These are phyloP conservation scores for Microctonus brassicae DNA, from an alignment of 2,888 invertebrate genomes.

Conservation along the genomic window DNA sequence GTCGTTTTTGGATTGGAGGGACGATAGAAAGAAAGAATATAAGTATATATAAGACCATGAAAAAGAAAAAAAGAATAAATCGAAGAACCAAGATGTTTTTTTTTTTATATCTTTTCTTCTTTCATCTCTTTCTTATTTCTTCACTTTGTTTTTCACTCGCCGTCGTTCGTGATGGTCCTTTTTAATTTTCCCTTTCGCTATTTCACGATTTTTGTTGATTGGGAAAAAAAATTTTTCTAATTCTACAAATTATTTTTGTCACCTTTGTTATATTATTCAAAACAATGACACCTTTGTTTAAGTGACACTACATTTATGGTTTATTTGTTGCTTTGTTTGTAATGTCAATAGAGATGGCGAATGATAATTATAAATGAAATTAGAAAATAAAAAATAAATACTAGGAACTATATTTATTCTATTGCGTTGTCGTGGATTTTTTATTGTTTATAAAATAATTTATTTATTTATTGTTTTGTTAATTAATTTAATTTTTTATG, in stretches of 20 bases:
- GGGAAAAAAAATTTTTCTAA: not conserved
- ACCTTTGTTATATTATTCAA: not conserved
- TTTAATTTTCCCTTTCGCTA: too few relatives aligned
- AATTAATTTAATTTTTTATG: not conserved
- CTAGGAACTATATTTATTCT: too few relatives aligned
- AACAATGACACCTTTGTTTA: not conserved
- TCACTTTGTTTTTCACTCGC: not conserved
- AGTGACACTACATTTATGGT: not conserved
- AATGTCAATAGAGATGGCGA: not conserved
- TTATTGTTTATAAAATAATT: not conserved
- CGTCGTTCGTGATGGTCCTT: too few relatives aligned
- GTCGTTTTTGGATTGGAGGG: constrained; percentile 29
- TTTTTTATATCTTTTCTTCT: not conserved
- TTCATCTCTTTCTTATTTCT: not conserved
- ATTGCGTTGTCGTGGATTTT: too few relatives aligned
- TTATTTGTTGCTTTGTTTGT: not conserved
- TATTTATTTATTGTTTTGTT: not conserved
- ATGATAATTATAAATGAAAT: not conserved
- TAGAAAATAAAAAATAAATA: too few relatives aligned
- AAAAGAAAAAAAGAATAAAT: not conserved
- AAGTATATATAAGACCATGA: not conserved
- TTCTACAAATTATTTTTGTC: not conserved
- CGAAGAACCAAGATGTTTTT: constrained; percentile 4
- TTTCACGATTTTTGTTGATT: too few relatives aligned
- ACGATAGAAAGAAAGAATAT: not conserved